These are phyloP conservation scores for Nesidiocoris tenuis DNA, from an alignment of 2,888 invertebrate genomes.

Conservation along the genomic window DNA sequence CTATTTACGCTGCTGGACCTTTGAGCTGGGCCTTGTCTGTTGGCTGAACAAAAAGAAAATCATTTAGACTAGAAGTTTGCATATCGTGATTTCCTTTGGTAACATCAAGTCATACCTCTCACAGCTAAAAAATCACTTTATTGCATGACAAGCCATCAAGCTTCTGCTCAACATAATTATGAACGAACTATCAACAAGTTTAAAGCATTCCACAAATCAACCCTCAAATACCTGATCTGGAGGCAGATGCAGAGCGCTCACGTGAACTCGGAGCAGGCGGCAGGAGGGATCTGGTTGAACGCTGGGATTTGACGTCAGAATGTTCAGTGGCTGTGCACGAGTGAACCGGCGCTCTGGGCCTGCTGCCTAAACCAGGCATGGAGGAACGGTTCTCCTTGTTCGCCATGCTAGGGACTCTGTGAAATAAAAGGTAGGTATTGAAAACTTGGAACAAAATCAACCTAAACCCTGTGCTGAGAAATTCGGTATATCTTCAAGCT, in stretches of 20 bases:
- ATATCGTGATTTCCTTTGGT: too few relatives aligned
- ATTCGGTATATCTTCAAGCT: too few relatives aligned
- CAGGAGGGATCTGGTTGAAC: neutral
- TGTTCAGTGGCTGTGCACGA: neutral
- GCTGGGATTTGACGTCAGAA: neutral
- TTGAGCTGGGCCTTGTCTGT: constrained; percentile 13
- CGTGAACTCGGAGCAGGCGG: neutral
- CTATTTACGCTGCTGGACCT: constrained; percentile 44
- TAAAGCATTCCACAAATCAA: too few relatives aligned
- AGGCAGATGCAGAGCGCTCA: constrained; percentile 4
- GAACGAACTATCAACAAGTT: too few relatives aligned
- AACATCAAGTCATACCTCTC: too few relatives aligned
- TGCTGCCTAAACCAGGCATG: neutral
- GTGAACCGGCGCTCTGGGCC: neutral
- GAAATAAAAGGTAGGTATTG: neutral
- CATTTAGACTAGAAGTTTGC: too few relatives aligned
- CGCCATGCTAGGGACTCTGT: neutral
- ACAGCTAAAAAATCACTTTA: too few relatives aligned
- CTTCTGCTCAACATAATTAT: too few relatives aligned
- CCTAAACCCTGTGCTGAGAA: too few relatives aligned
- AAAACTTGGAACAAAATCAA: too few relatives aligned
- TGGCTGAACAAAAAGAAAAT: constrained; percentile 34
- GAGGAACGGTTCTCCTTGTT: constrained; percentile 15
- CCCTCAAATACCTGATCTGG: constrained; percentile 5
- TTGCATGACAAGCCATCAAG: too few relatives aligned